Evolutionary conservation across 2,113 vertebrate species (phyloP).

Genomic region (human): DNA sequence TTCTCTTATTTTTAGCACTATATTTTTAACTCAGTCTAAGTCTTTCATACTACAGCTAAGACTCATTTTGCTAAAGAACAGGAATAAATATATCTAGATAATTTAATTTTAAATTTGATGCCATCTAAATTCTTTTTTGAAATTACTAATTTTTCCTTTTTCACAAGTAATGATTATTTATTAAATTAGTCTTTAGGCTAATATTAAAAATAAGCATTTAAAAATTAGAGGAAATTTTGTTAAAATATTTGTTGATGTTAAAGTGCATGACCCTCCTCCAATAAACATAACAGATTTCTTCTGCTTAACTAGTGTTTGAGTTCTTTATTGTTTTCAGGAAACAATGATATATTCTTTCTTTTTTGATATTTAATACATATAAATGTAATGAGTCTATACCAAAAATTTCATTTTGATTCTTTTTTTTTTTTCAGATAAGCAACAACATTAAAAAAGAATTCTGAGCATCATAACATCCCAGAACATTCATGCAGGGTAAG

Average conservation of each 20-base stretch:
- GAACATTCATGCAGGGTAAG: not conserved
- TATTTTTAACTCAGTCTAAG: not conserved
- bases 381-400: not conserved
- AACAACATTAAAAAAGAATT: not conserved
- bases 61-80: not conserved
- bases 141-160: not conserved
- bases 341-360: not conserved
- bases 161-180: not conserved
- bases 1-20: not conserved
- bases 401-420: not conserved
- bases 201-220: not conserved
- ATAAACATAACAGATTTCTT: not conserved
- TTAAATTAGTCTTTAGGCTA: not conserved
- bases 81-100: not conserved
- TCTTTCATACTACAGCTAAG: not conserved
- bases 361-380: not conserved
- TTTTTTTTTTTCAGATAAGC: not conserved
- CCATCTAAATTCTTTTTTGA: not conserved
- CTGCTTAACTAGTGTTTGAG: not conserved
- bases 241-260: not conserved
- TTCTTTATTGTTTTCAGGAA: not conserved
- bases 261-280: not conserved
- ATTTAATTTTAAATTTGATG: conserved; percentile 31
- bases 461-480: not conserved
- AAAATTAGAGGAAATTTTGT: not conserved